These are phyloP conservation scores for Schizaphis graminum DNA, from an alignment of 2,888 invertebrate species.

Conservation along the genomic window DNA sequence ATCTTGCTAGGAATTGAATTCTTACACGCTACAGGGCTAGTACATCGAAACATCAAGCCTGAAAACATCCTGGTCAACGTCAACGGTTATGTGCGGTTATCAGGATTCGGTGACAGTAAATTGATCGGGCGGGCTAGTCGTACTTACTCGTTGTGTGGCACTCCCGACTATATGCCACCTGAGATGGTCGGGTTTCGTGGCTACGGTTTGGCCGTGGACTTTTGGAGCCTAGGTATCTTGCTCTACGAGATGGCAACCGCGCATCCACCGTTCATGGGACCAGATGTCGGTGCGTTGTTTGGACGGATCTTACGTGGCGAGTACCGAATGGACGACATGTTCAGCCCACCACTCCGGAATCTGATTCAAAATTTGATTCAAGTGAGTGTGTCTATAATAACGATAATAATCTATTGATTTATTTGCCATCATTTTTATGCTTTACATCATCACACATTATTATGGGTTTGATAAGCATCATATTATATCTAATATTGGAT, in stretches of 20 bases:
- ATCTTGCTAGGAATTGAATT: neutral
- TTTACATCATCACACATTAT: neutral
- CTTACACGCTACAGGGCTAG: neutral
- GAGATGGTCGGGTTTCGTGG: neutral
- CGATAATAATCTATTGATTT: neutral
- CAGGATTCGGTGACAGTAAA: neutral
- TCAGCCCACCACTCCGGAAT: neutral
- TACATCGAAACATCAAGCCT: neutral
- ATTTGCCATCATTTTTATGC: neutral
- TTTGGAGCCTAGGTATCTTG: constrained; percentile 11
- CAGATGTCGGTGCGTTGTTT: neutral
- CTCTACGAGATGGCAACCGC: neutral
- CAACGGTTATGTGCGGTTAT: neutral
- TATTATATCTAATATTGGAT: no score
- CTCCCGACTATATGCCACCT: constrained; percentile 24
- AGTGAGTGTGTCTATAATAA: neutral
- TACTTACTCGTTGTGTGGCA: constrained; percentile 7
- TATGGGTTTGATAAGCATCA: neutral
- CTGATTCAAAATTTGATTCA: neutral
- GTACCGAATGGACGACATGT: neutral
- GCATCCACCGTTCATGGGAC: constrained; percentile 1
- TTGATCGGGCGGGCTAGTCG: constrained; percentile 15
- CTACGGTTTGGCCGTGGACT: constrained; percentile 16
- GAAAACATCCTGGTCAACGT: neutral
- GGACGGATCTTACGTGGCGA: neutral